These are phyloP conservation scores for Aulostomus chinensis DNA, from an alignment of 2,797 vertebrate genomes.

Conservation along the genomic window DNA sequence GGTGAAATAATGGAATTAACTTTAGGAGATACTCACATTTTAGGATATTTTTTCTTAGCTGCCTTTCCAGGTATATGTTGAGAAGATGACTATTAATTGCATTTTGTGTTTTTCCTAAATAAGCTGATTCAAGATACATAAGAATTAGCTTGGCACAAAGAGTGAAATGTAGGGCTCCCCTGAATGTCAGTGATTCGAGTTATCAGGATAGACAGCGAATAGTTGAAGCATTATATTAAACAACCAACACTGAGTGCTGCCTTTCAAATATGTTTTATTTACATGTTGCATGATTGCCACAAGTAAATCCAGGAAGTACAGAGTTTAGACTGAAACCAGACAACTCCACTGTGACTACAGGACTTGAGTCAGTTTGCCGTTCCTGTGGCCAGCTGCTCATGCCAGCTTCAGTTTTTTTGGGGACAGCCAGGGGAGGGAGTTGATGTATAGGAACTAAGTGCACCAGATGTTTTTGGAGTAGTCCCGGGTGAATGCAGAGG, in stretches of 20 bases:
- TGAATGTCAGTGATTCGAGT: too few species aligned
- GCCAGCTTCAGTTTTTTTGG: conserved; percentile 62
- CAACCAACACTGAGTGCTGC: too few species aligned
- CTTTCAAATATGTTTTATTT: conserved; percentile 6
- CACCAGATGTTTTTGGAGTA: conserved; percentile 92
- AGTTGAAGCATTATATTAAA: too few species aligned
- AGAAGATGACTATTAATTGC: conserved; percentile 1
- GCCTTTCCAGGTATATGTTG: background rate
- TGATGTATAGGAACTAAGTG: conserved; percentile 84
- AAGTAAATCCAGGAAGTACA: conserved; percentile 11
- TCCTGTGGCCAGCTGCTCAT: conserved; percentile 52
- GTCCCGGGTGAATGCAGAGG: conserved; percentile 91
- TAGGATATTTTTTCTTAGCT: too few species aligned
- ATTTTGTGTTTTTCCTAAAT: too few species aligned
- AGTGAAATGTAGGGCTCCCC: too few species aligned
- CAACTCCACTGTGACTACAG: conserved; percentile 22
- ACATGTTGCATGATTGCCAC: background rate
- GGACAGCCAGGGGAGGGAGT: conserved; percentile 69
- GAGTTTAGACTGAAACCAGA: conserved; percentile 1
- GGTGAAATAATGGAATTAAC: conserved; percentile 73
- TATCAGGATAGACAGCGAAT: too few species aligned
- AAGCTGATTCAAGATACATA: too few species aligned
- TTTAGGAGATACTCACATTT: background rate
- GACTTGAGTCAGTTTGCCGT: conserved; percentile 17
- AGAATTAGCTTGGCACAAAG: too few species aligned